phyloP scores from a whole-genome alignment of 1,140 invertebrate genomes.

The Phymastichus coffea region DNA sequence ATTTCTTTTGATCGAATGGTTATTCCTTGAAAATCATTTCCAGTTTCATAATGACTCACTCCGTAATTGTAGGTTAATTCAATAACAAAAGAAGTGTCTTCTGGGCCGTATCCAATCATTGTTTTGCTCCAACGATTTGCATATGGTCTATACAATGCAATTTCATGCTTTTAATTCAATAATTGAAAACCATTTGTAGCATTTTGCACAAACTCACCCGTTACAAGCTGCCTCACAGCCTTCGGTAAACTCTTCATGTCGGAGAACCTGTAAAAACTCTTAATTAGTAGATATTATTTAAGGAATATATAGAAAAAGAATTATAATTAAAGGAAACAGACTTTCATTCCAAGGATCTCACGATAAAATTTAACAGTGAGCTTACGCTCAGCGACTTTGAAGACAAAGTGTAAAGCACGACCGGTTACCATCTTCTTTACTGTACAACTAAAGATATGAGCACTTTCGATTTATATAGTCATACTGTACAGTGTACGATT shows the following conservation, averaged over 20 bases:
- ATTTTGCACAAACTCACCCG: slow-evolving; percentile 75
- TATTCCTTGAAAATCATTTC: slow-evolving; percentile 90
- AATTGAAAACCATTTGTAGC: neutral
- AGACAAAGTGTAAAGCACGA: slow-evolving; percentile 90
- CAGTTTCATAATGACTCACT: slow-evolving; percentile 76
- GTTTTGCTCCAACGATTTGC: slow-evolving; percentile 98
- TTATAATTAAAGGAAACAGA: slow-evolving; percentile 51
- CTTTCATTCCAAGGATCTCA: slow-evolving; percentile 92
- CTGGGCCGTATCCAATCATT: slow-evolving; percentile 97
- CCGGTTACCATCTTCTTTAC: slow-evolving; percentile 67
- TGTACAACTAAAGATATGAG: too few relatives aligned
- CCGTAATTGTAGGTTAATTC: slow-evolving; percentile 99
- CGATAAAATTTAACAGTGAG: slow-evolving; percentile 84
- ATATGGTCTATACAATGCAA: slow-evolving; percentile 72
- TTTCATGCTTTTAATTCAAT: slow-evolving; percentile 6
- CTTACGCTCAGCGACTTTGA: slow-evolving; percentile 88
- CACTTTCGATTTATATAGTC: too few relatives aligned
- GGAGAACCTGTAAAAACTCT: slow-evolving; percentile 73
- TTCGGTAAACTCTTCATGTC: slow-evolving; percentile 96
- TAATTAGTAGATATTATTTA: too few relatives aligned
- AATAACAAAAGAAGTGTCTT: slow-evolving; percentile 93
- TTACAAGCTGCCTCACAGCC: slow-evolving; percentile 96
- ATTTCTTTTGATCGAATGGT: slow-evolving; percentile 79
- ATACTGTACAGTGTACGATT: too few relatives aligned
- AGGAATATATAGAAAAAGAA: slow-evolving; percentile 32